Percentiles rank a stretch among this genome's conserved stretches.
Conservation (phyloP, 2,888 invertebrate species). For the Epirrita christyi region DNA sequence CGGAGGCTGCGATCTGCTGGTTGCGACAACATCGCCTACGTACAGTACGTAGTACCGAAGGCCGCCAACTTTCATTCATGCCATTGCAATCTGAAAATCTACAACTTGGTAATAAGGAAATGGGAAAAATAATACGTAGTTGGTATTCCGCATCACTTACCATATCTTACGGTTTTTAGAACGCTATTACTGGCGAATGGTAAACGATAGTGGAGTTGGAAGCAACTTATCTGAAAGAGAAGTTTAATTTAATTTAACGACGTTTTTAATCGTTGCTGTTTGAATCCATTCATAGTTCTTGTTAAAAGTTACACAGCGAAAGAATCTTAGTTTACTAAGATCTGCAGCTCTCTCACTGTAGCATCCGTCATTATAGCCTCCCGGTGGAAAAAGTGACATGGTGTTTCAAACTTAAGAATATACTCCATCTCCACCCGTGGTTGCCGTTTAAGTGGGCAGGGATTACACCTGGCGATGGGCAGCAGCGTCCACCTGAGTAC, state of each 20-base stretch:
- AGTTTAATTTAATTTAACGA: conserved; percentile 14
- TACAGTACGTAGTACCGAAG: conserved; percentile 54
- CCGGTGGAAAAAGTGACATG: too few species aligned
- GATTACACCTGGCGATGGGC: too few species aligned
- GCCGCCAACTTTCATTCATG: conserved; percentile 84
- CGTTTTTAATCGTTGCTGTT: conserved; percentile 15
- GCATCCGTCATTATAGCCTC: too few species aligned
- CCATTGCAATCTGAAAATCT: conserved; percentile 46
- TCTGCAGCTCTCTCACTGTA: too few species aligned
- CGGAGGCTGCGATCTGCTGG: conserved; percentile 36
- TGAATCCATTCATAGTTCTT: conserved; percentile 9
- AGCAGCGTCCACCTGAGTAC: too few species aligned
- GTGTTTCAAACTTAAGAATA: too few species aligned
- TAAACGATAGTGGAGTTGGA: conserved; percentile 3
- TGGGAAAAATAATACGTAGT: conserved; percentile 29
- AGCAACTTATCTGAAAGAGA: not conserved
- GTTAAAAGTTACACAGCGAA: conserved; percentile 4
- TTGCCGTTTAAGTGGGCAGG: too few species aligned
- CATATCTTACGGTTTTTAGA: conserved; percentile 27
- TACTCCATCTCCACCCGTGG: too few species aligned
- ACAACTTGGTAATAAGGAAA: conserved; percentile 39
- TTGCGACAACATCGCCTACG: conserved; percentile 80
- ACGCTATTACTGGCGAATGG: conserved; percentile 15
- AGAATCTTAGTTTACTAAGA: too few species aligned
- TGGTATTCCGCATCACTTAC: conserved; percentile 24